A percentile compares a stretch with the other conserved stretches of the same genome.
Evolutionary conservation across 2,888 invertebrate species (phyloP).

Genomic region (Lucinisca nassula): DNA sequence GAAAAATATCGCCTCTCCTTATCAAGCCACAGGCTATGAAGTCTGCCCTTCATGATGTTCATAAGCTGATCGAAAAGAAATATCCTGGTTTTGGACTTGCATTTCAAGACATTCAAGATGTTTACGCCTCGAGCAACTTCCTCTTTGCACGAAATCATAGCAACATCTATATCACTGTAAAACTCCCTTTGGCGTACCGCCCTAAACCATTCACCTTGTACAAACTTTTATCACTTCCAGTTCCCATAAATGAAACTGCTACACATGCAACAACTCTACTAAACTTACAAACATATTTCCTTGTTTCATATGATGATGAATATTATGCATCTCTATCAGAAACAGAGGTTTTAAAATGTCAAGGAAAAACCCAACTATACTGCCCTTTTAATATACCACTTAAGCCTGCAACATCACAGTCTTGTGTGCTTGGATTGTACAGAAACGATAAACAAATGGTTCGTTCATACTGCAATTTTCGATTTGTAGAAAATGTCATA

Average conservation of each 20-base stretch:
- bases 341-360: constrained; percentile 11
- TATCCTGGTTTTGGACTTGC: constrained; percentile 20
- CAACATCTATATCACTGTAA: constrained; percentile 27
- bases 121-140: constrained; percentile 26
- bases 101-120: not conserved
- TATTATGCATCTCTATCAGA: constrained; percentile 29
- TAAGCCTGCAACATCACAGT: not conserved
- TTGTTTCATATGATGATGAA: constrained; percentile 38
- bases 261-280: constrained; percentile 52
- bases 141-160: constrained; percentile 13
- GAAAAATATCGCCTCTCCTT: constrained; percentile 27
- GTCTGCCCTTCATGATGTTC: constrained; percentile 8
- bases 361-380: not conserved
- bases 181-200: constrained; percentile 37
- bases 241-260: constrained; percentile 54
- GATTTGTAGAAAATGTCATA: constrained; percentile 25
- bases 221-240: constrained; percentile 46
- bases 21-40: not conserved
- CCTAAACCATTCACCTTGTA: constrained; percentile 38
- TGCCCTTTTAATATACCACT: constrained; percentile 21
- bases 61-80: constrained; percentile 10
- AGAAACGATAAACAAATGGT: constrained; percentile 11
- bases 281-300: constrained; percentile 47
- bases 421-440: constrained; percentile 6
- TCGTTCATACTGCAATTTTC: not conserved